Conservation (phyloP, 2,888 invertebrate genomes). For the Cheilosia soror region DNA sequence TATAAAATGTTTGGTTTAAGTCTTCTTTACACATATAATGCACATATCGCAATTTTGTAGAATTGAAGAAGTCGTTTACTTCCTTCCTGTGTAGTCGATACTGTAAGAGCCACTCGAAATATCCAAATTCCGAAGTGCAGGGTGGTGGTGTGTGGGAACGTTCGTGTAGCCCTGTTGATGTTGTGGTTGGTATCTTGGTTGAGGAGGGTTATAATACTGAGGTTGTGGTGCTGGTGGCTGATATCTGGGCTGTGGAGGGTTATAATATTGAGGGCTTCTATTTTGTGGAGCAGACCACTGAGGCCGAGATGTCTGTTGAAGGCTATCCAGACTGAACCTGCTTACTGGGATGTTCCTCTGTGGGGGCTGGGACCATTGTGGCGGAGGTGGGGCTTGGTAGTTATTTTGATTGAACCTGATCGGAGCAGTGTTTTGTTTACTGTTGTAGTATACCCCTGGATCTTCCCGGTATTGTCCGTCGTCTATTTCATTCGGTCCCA, state of each 20-base stretch:
- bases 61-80: conserved; percentile 75
- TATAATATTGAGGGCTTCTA: conserved; percentile 78
- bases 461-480: conserved; percentile 95
- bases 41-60: not conserved
- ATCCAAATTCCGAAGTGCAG: conserved; percentile 88
- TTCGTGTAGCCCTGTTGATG: conserved; percentile 83
- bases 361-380: conserved; percentile 61
- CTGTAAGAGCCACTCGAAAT: conserved; percentile 91
- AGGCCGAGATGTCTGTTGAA: conserved; percentile 77
- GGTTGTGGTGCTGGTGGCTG: conserved; percentile 76
- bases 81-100: conserved; percentile 88
- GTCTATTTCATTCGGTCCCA: conserved; percentile 87
- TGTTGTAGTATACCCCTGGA: conserved; percentile 90
- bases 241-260: conserved; percentile 76
- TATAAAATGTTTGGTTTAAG: conserved; percentile 63
- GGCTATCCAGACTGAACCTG: conserved; percentile 82
- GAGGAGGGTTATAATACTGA: conserved; percentile 79
- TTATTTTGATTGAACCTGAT: conserved; percentile 49
- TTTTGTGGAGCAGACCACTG: conserved; percentile 52
- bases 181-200: conserved; percentile 81
- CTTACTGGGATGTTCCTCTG: conserved; percentile 79
- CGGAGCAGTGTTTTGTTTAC: conserved; percentile 37
- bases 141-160: conserved; percentile 88
- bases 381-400: conserved; percentile 35
- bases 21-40: conserved; percentile 37